Base-by-base conservation (phyloP, 2,113 vertebrate species). In the Siniperca knerii region DNA sequence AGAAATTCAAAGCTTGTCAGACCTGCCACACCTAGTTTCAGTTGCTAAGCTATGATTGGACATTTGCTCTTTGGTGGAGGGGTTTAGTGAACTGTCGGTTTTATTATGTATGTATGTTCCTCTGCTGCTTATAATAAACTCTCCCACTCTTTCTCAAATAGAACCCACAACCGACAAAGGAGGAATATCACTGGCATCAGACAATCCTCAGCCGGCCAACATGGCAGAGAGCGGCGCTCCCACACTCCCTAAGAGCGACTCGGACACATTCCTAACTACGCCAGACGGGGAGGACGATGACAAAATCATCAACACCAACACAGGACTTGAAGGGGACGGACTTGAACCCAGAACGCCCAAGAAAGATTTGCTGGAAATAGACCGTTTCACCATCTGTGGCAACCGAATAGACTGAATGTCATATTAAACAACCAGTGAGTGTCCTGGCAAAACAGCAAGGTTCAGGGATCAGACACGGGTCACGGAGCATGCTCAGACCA, bases 341-440 rank as follows among this genome's bases (percentile, higher is more conserved):
- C 92, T 97, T 44, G 96, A 96, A 91, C 96, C 96, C 90, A 96
- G 96, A 92, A 95, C 97, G 23, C 95, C 97, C 75, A 98, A 99
- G 93, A 98, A 98, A 93, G 98, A 99, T 88, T 95, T 99, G 92
- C 73, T 99, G 90, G 98, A 99, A 91, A 99, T 99, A 88, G 98
- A 99, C 95, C 97, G 98, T 92, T 99, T 99, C 95, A 99, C 98
- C 85, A 99, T 99, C 91, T 99, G 98, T 71, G 98, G 98, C 90
- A 99, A 99, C 95, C 95, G 98, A 68, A 99, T 99, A 91, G 98
- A 99, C 97, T 99, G 95, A 94, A 96, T 0, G 71, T 79, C 67
- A 20, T 11, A 23, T n/a, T 10, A 42, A 69, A 37, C 50, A n/a
- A 71, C 29, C 54, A 70, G 62, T 55, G 21, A 58, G 46, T 23